Conservation (phyloP, 1,140 invertebrate genomes). For the Drosophila navojoa region DNA sequence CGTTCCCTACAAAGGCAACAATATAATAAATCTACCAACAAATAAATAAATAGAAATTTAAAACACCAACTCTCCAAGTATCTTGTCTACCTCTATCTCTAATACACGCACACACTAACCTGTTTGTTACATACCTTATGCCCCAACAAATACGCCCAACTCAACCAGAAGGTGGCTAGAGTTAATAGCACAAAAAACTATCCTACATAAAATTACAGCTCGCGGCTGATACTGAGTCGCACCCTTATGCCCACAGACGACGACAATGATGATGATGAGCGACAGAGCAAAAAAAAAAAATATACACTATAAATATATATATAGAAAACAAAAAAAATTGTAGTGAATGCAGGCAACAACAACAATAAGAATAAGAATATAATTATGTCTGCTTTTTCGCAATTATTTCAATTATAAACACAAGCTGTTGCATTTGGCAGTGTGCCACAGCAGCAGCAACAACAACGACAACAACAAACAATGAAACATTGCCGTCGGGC, state of each 20-base stretch:
- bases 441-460: slow-evolving; percentile 38
- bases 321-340: slow-evolving; percentile 14
- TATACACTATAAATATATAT: no score
- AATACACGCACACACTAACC: no score
- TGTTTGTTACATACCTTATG: not conserved
- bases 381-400: slow-evolving; percentile 68
- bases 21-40: not conserved
- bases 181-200: slow-evolving; percentile 19
- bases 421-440: slow-evolving; percentile 66
- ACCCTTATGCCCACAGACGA: slow-evolving; percentile 18
- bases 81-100: no score
- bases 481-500: slow-evolving; percentile 49
- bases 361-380: slow-evolving; percentile 50
- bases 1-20: not conserved
- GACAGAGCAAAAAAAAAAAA: slow-evolving; percentile 13
- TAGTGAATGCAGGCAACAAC: slow-evolving; percentile 21
- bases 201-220: slow-evolving; percentile 30
- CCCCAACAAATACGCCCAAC: slow-evolving; percentile 4
- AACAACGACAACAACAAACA: slow-evolving; percentile 32
- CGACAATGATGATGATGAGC: slow-evolving; percentile 46
- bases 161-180: not conserved
- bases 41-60: not conserved
- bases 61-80: no score
- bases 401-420: slow-evolving; percentile 75
- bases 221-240: slow-evolving; percentile 21